These are phyloP conservation scores for Agrotis segetum DNA, from an alignment of 2,888 invertebrate genomes.

Conservation along the genomic window DNA sequence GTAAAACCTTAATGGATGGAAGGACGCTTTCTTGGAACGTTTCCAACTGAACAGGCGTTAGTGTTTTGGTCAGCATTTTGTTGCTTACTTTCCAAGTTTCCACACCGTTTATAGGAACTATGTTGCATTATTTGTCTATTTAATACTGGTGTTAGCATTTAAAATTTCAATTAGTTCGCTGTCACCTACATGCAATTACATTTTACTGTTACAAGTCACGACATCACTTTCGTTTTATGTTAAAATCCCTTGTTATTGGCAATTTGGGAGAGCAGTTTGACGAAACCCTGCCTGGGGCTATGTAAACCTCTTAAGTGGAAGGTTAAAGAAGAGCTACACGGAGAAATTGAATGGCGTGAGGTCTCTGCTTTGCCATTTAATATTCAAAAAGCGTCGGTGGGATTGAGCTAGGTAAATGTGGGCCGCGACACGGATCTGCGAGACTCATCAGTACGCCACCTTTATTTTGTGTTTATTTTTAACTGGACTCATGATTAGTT, in stretches of 20 bases:
- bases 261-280: conserved; percentile 67
- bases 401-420: conserved; percentile 85
- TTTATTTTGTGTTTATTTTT: conserved; percentile 68
- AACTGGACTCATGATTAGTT: conserved; percentile 50
- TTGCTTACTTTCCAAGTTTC: conserved; percentile 44
- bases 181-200: conserved; percentile 24
- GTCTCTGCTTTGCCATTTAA: conserved; percentile 77
- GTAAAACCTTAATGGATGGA: conserved; percentile 52
- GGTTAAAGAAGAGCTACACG: conserved; percentile 70
- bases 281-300: conserved; percentile 63
- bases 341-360: conserved; percentile 83
- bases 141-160: conserved; percentile 8
- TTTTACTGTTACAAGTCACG: conserved; percentile 58
- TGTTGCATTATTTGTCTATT: conserved; percentile 14
- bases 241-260: conserved; percentile 61
- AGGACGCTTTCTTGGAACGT: conserved; percentile 59
- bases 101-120: conserved; percentile 29
- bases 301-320: conserved; percentile 73
- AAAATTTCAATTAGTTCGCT: conserved; percentile 15
- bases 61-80: conserved; percentile 51
- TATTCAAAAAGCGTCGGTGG: conserved; percentile 85
- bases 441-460: conserved; percentile 70
- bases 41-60: conserved; percentile 60
- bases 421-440: conserved; percentile 84
- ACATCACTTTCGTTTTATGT: conserved; percentile 65